Conservation (phyloP, 2,797 vertebrate species). For the Acrossocheilus wenchowensis region DNA sequence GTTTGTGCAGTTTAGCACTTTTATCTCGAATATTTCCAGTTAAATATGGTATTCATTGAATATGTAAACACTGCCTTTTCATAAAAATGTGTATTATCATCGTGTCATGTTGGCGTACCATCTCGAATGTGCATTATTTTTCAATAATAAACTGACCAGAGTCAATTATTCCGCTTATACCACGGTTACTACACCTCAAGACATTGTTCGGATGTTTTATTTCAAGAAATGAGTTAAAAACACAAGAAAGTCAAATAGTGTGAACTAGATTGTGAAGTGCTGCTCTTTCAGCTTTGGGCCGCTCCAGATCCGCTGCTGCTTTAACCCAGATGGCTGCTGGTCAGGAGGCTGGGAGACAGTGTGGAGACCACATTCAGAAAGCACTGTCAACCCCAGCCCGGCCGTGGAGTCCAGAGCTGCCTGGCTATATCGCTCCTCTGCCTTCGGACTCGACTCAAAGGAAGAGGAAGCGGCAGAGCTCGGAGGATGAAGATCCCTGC, state of each 20-base stretch:
- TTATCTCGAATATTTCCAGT: too few relatives aligned
- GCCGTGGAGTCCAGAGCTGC: not conserved
- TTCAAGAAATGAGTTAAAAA: too few relatives aligned
- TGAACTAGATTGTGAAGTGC: too few relatives aligned
- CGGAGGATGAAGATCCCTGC: not conserved
- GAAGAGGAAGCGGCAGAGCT: not conserved
- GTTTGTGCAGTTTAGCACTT: too few relatives aligned
- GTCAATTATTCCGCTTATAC: too few relatives aligned
- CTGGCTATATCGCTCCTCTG: not conserved
- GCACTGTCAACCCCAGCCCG: not conserved
- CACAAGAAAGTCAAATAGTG: too few relatives aligned
- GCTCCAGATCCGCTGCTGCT: not conserved
- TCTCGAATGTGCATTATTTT: too few relatives aligned
- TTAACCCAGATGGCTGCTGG: not conserved
- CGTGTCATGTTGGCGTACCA: rapidly evolving
- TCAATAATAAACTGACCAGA: too few relatives aligned
- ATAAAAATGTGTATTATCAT: too few relatives aligned
- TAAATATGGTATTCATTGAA: too few relatives aligned
- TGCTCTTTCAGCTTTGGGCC: not conserved
- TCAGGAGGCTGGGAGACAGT: not conserved
- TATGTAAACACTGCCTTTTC: too few relatives aligned
- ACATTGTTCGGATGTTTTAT: not conserved
- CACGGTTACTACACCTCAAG: not conserved
- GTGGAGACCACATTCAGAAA: not conserved
- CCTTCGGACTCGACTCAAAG: not conserved